Evolutionary conservation across 1,140 invertebrate genomes (phyloP).

Genomic region (Drosophila elegans): DNA sequence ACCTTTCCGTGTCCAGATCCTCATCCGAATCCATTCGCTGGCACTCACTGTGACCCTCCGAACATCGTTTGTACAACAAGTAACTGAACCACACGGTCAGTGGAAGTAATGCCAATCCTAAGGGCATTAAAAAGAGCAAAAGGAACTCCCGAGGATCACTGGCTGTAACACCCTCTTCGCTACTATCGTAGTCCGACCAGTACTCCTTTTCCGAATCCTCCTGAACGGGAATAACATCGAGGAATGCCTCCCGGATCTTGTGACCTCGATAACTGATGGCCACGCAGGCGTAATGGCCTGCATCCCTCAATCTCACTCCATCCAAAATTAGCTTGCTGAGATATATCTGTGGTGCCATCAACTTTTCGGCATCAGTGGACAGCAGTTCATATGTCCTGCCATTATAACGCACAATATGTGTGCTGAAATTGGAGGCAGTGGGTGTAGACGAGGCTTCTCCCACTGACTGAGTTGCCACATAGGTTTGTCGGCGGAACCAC

Average conservation of each 20-base stretch:
- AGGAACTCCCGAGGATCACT: slow-evolving; percentile 68
- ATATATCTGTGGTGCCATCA: slow-evolving; percentile 67
- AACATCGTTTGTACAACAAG: slow-evolving; percentile 63
- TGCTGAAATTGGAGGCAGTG: slow-evolving; percentile 55
- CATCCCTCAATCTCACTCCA: slow-evolving; percentile 60
- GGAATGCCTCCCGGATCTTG: slow-evolving; percentile 73
- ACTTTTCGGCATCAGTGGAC: slow-evolving; percentile 60
- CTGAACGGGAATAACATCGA: slow-evolving; percentile 47
- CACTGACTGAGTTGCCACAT: slow-evolving; percentile 10
- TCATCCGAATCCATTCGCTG: slow-evolving; percentile 71
- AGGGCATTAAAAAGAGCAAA: slow-evolving; percentile 75
- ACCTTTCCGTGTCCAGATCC: slow-evolving; percentile 70
- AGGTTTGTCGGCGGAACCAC: slow-evolving; percentile 66
- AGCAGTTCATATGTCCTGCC: slow-evolving; percentile 73
- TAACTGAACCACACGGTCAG: slow-evolving; percentile 72
- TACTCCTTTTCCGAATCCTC: slow-evolving; percentile 46
- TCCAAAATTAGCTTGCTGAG: slow-evolving; percentile 80
- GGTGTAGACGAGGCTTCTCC: slow-evolving; percentile 9
- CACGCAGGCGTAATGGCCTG: slow-evolving; percentile 76
- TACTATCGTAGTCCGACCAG: slow-evolving; percentile 61
- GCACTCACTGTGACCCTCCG: slow-evolving; percentile 38
- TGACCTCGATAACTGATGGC: slow-evolving; percentile 76
- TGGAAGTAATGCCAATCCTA: slow-evolving; percentile 73
- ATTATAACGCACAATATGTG: slow-evolving; percentile 73
- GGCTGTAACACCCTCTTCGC: slow-evolving; percentile 33